phyloP scores from a whole-genome alignment of 1,140 invertebrate species.

The Temnothorax longispinosus region DNA sequence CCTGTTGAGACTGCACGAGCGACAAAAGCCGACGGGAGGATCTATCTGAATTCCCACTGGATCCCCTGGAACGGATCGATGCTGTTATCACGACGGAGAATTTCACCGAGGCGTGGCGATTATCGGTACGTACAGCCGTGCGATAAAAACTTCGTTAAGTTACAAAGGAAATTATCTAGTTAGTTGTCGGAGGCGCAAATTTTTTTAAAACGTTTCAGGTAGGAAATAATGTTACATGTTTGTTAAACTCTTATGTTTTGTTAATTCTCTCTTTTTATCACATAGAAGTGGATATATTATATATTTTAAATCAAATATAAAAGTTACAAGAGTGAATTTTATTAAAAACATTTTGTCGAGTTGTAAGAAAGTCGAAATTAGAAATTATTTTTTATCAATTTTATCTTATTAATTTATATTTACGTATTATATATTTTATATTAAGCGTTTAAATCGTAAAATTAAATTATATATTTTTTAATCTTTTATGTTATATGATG shows the following conservation, averaged over 20 bases:
- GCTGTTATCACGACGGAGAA: slow-evolving; percentile 7
- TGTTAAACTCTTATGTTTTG: background rate
- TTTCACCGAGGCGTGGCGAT: slow-evolving; percentile 16
- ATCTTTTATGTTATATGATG: background rate
- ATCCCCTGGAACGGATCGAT: slow-evolving; percentile 14
- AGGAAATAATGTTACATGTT: background rate
- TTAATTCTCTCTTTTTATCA: background rate
- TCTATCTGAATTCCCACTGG: slow-evolving; percentile 6
- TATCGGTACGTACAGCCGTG: slow-evolving; percentile 22
- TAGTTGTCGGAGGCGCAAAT: background rate
- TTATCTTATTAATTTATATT: background rate
- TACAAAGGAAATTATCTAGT: background rate
- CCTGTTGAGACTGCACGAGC: background rate
- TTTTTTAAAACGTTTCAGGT: background rate
- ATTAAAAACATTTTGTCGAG: background rate
- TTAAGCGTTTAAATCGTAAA: background rate
- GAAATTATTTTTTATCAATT: background rate
- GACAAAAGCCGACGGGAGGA: background rate
- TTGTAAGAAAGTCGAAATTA: background rate
- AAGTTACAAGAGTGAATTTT: background rate
- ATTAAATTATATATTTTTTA: background rate
- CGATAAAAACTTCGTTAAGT: background rate
- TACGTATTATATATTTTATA: too few relatives aligned
- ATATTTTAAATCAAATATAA: background rate
- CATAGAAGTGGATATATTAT: background rate